Conservation (phyloP, 2,797 vertebrate species). For the Limnodromus scolopaceus region DNA sequence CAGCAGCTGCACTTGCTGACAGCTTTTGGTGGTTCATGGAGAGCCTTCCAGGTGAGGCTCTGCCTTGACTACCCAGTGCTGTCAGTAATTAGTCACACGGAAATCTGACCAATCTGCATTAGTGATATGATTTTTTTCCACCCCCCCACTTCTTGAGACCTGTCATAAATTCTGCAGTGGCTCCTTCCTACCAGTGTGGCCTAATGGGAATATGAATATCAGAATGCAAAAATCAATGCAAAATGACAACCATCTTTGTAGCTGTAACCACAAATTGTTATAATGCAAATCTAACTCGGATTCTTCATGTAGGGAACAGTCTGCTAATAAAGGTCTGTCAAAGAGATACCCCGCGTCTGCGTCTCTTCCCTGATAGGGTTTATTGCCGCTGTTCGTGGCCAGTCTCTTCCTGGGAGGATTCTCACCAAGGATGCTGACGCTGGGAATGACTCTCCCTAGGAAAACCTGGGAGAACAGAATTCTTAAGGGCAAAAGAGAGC, state of each 20-base stretch:
- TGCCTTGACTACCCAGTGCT: not conserved
- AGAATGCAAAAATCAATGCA: slow-evolving; percentile 80
- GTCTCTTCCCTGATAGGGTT: rapidly evolving
- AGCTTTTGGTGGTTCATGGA: not conserved
- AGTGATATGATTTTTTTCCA: not conserved
- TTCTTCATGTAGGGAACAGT: slow-evolving; percentile 73
- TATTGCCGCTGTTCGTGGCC: not conserved
- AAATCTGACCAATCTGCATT: not conserved
- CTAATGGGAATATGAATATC: slow-evolving; percentile 61
- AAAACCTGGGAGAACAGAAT: not conserved
- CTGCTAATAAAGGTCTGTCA: slow-evolving; percentile 82
- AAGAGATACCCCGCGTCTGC: not conserved
- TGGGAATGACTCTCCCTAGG: not conserved
- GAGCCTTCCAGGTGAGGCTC: not conserved
- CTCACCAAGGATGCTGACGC: not conserved
- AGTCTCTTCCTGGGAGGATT: not conserved
- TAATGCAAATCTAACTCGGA: slow-evolving; percentile 67
- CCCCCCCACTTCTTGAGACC: not conserved
- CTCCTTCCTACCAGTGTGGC: slow-evolving; percentile 63
- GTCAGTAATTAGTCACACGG: not conserved
- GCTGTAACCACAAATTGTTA: slow-evolving; percentile 75
- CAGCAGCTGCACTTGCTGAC: not conserved
- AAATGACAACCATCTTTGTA: slow-evolving; percentile 66
- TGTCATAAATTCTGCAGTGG: slow-evolving; percentile 11
- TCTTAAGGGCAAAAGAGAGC: not conserved